Percentiles rank a stretch among this genome's conserved stretches.
Conservation (phyloP, 1,140 invertebrate species). For the Mizuhopecten yessoensis region DNA sequence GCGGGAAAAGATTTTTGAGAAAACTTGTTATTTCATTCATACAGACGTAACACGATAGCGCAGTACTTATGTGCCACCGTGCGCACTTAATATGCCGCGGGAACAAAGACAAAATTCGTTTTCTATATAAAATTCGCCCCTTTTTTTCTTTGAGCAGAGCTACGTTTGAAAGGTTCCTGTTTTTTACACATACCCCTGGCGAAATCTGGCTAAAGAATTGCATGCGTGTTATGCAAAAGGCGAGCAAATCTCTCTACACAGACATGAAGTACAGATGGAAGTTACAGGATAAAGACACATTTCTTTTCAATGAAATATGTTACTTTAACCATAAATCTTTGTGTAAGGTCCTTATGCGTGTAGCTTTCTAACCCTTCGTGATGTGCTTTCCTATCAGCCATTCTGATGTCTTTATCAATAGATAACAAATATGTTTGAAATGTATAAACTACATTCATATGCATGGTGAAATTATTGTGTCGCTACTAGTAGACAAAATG, state of each 20-base stretch:
- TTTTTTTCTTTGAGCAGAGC: background rate
- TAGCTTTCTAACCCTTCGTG: no score
- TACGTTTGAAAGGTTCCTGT: background rate
- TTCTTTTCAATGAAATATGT: no score
- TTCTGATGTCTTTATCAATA: no score
- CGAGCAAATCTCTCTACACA: no score
- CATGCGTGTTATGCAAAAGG: background rate
- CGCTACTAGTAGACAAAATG: no score
- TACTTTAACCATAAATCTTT: no score
- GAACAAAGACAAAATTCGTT: slow-evolving; percentile 32
- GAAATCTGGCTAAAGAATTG: background rate
- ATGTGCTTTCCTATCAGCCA: no score
- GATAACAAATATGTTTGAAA: no score
- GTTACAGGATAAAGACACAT: background rate
- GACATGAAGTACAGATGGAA: background rate
- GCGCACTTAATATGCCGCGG: background rate
- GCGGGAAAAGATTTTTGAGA: slow-evolving; percentile 38
- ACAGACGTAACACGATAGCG: slow-evolving; percentile 12
- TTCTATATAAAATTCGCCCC: background rate
- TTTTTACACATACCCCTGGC: background rate
- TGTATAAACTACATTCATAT: no score
- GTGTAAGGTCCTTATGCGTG: no score
- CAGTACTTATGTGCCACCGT: background rate
- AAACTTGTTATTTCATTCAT: slow-evolving; percentile 40
- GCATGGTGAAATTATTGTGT: no score